Evolutionary conservation across 2,113 vertebrate genomes (phyloP).

Genomic region (Romanogobio albipinnatus): DNA sequence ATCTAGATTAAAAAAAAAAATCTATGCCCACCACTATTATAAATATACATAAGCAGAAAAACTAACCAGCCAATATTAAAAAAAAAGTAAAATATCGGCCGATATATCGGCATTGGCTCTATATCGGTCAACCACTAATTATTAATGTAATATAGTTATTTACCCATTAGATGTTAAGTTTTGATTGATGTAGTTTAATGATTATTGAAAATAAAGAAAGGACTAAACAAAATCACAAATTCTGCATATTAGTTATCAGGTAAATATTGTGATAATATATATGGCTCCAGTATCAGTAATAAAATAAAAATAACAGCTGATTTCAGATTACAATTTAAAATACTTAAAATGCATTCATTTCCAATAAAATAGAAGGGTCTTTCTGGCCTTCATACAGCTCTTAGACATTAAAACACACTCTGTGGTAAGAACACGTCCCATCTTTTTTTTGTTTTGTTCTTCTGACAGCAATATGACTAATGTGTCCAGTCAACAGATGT

Average conservation of each 20-base stretch:
- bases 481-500: slow-evolving; percentile 4
- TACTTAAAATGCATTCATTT: background rate
- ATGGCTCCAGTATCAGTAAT: background rate
- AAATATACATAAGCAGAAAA: too few species aligned
- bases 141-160: too few species aligned
- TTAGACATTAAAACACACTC: too few species aligned
- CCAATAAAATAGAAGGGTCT: background rate
- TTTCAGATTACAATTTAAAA: background rate
- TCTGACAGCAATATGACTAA: background rate
- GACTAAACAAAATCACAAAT: background rate
- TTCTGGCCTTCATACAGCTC: background rate
- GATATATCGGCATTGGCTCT: too few species aligned
- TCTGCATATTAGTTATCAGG: background rate
- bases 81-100: too few species aligned
- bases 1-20: too few species aligned
- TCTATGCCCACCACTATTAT: too few species aligned
- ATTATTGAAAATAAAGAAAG: background rate
- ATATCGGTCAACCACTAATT: too few species aligned
- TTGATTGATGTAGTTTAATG: background rate
- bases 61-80: too few species aligned
- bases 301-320: background rate
- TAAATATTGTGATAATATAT: background rate
- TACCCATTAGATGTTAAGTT: background rate
- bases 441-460: background rate
- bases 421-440: background rate